Percentiles rank a stretch among this genome's conserved stretches.
Conservation (phyloP, 2,888 invertebrate species). For the Enoplolaimus lenunculus region DNA sequence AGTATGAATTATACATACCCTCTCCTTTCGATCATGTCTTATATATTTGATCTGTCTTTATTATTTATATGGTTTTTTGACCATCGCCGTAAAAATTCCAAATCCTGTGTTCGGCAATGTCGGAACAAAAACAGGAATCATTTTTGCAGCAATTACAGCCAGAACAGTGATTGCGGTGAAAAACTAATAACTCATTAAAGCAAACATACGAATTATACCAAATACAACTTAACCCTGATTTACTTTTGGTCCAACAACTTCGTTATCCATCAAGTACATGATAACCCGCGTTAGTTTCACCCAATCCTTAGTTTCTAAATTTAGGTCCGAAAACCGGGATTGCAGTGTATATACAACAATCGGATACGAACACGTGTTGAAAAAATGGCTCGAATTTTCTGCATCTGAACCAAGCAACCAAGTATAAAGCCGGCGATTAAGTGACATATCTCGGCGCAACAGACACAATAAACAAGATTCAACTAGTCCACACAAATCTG, state of each 20-base stretch:
- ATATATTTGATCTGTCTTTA: too few species aligned
- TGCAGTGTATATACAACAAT: background rate
- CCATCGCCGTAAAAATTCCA: too few species aligned
- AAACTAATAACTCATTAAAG: too few species aligned
- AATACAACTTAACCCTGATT: too few species aligned
- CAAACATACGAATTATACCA: too few species aligned
- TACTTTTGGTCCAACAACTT: slow-evolving; percentile 28
- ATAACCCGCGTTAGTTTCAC: background rate
- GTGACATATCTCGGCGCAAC: slow-evolving; percentile 69
- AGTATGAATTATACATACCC: too few species aligned
- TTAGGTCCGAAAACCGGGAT: background rate
- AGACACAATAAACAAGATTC: slow-evolving; percentile 58
- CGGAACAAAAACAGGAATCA: too few species aligned
- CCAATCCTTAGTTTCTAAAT: background rate
- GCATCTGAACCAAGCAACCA: slow-evolving; percentile 62
- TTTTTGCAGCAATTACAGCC: too few species aligned
- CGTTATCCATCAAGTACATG: slow-evolving; percentile 14
- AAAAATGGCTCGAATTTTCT: background rate
- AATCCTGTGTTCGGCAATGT: too few species aligned
- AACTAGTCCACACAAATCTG: slow-evolving; percentile 58
- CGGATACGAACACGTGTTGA: background rate
- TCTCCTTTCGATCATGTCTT: too few species aligned
- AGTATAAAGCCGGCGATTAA: slow-evolving; percentile 66
- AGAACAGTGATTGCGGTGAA: too few species aligned
- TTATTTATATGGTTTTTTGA: too few species aligned